Base-by-base conservation (phyloP, 53 echinoderm and acorn worm genomes). In the Zoroaster sp. region DNA sequence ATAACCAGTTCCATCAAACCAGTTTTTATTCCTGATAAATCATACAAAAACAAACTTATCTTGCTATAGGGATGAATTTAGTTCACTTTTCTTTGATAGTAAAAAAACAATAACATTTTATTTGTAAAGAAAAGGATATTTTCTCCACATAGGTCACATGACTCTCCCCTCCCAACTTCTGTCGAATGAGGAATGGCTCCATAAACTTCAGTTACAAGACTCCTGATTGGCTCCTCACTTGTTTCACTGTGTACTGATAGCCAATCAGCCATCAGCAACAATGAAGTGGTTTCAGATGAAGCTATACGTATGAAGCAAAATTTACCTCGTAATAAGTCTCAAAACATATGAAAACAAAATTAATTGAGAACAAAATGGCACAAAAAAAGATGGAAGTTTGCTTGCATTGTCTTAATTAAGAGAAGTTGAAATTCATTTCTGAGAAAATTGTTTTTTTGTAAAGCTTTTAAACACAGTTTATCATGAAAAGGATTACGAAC, bases 111-210 rank as follows among this genome's bases (percentile, higher is more conserved):
- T n/a, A n/a, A n/a, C n/a, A n/a, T n/a, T n/a, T n/a, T n/a, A n/a
- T n/a, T n/a, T n/a, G n/a, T n/a, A n/a, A n/a, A n/a, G n/a, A 23
- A 72, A 77, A 88, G 88, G 88, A 88, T 88, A 88, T 88, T 88
- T 77, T 75, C 78, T 35, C 35, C 45, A 36, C 88, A 88, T 13
- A 88, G 69, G 49, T 68, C 88, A 78, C 88, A 88, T 66, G 77
- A 66, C 35, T 88, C 88, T 77, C 88, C 77, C 46, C 32, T 43
- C 37, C 78, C 77, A n/a, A 76, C 69, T 49, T 85, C 70, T 47
- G 85, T 30, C 38, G 37, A 69, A 20, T 85, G 85, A 49, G 70
- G 71, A 72, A 69, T 6, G 37, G 51, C 15, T 3, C 70, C 35
- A 21, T 85, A 51, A 20, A 71, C 85, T 34, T 49, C 69, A 54